Evolutionary conservation across 1,140 invertebrate genomes (phyloP).

Genomic region (Papilio dardanus): DNA sequence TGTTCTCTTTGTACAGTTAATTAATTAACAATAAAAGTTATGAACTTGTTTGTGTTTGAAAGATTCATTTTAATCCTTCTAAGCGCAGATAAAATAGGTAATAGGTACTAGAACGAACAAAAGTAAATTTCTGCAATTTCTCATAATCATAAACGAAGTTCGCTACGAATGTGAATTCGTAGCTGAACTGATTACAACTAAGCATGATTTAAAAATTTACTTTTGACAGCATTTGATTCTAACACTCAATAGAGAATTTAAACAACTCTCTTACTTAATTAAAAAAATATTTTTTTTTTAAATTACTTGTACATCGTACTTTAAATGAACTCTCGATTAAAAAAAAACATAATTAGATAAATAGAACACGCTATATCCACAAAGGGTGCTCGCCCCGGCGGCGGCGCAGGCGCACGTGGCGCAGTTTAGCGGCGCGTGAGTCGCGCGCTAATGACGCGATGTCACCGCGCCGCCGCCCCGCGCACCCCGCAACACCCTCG

Average conservation of each 20-base stretch:
- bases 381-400: slow-evolving; percentile 49
- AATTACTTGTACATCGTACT: not conserved
- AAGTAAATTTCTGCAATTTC: too few relatives aligned
- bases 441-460: slow-evolving; percentile 66
- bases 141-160: too few relatives aligned
- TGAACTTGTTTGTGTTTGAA: too few relatives aligned
- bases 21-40: too few relatives aligned
- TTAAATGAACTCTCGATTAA: not conserved
- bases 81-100: too few relatives aligned
- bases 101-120: too few relatives aligned
- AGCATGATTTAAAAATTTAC: too few relatives aligned
- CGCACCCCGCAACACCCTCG: not conserved
- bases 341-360: slow-evolving; percentile 14
- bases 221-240: too few relatives aligned
- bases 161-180: too few relatives aligned
- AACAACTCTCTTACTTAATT: not conserved
- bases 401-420: slow-evolving; percentile 62
- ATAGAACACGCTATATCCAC: slow-evolving; percentile 49
- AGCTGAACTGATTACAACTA: too few relatives aligned
- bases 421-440: slow-evolving; percentile 72
- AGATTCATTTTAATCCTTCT: too few relatives aligned
- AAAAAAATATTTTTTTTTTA: not conserved
- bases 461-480: slow-evolving; percentile 45
- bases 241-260: too few relatives aligned
- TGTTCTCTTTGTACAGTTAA: slow-evolving; percentile 39